Conservation (phyloP, 53 echinoderm and acorn worm genomes). For the Pentamera pediparva region DNA sequence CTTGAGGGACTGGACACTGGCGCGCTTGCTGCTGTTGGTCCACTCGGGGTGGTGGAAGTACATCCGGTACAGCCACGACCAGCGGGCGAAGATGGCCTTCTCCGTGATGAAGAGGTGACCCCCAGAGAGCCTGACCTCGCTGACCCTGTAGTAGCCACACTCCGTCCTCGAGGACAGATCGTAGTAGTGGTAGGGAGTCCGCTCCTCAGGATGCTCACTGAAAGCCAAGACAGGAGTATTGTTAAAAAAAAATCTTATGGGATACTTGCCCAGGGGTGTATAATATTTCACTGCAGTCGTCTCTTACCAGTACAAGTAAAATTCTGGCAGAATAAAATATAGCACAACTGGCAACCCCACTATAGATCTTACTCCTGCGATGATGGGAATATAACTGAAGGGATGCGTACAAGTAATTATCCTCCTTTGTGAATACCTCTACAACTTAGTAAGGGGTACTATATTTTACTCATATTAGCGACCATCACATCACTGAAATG, state of each 20-base stretch:
- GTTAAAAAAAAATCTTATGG: background rate
- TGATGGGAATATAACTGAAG: too few relatives aligned
- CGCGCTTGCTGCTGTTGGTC: slow-evolving; percentile 40
- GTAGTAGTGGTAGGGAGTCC: slow-evolving; percentile 94
- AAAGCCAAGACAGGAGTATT: background rate
- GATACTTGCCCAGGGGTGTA: background rate
- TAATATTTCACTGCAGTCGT: background rate
- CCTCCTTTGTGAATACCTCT: too few relatives aligned
- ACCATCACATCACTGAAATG: too few relatives aligned
- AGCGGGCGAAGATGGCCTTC: slow-evolving; percentile 90
- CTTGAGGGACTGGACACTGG: slow-evolving; percentile 40
- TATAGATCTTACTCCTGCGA: too few relatives aligned
- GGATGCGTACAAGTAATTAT: too few relatives aligned
- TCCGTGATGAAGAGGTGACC: slow-evolving; percentile 94
- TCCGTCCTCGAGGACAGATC: slow-evolving; percentile 63
- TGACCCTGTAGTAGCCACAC: slow-evolving; percentile 83
- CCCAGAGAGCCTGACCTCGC: slow-evolving; percentile 77
- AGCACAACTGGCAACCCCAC: too few relatives aligned
- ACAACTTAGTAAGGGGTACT: too few relatives aligned
- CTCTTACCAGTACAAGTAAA: too few relatives aligned
- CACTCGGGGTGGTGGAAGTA: slow-evolving; percentile 66
- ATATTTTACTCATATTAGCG: too few relatives aligned
- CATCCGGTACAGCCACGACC: slow-evolving; percentile 80
- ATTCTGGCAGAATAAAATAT: background rate
- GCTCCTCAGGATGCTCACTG: slow-evolving; percentile 89